Evolutionary conservation across 2,888 invertebrate genomes (phyloP).

Genomic region (Andrena praecox): DNA sequence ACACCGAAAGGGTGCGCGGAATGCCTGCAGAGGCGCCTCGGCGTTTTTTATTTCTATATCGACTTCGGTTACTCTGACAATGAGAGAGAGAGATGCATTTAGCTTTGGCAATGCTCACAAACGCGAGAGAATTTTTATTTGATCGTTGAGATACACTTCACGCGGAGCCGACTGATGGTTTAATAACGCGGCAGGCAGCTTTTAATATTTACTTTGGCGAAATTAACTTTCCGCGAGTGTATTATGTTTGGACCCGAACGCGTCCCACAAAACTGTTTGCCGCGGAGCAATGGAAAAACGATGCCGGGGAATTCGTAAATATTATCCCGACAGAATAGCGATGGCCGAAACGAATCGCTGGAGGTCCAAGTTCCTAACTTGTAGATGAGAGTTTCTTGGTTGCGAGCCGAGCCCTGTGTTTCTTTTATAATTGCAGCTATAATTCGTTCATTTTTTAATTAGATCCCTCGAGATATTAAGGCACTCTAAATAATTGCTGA

Average conservation of each 20-base stretch:
- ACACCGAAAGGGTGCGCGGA: not conserved
- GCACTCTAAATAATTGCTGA: constrained; percentile 34
- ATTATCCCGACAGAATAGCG: constrained; percentile 34
- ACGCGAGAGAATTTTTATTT: not conserved
- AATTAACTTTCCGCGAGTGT: constrained; percentile 47
- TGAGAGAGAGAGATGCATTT: too few relatives aligned
- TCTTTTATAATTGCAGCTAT: constrained; percentile 4
- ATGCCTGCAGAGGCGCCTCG: not conserved
- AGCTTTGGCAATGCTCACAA: not conserved
- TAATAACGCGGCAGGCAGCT: constrained; percentile 38
- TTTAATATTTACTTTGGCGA: constrained; percentile 50
- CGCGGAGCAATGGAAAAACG: constrained; percentile 35
- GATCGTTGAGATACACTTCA: not conserved
- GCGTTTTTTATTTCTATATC: too few relatives aligned
- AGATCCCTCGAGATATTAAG: not conserved
- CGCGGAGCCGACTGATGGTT: constrained; percentile 3
- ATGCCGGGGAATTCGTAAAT: constrained; percentile 24
- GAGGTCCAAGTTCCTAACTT: not conserved
- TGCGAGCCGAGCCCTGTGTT: not conserved
- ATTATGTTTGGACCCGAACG: constrained; percentile 50
- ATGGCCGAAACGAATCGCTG: not conserved
- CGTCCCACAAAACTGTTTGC: constrained; percentile 44
- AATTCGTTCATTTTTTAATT: constrained; percentile 20
- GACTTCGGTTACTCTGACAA: too few relatives aligned
- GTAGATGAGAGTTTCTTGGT: not conserved